Evolutionary conservation across 2,113 vertebrate genomes (phyloP), one percentile per base, ranked within the genome.

Genomic region (Procapra przewalskii): DNA sequence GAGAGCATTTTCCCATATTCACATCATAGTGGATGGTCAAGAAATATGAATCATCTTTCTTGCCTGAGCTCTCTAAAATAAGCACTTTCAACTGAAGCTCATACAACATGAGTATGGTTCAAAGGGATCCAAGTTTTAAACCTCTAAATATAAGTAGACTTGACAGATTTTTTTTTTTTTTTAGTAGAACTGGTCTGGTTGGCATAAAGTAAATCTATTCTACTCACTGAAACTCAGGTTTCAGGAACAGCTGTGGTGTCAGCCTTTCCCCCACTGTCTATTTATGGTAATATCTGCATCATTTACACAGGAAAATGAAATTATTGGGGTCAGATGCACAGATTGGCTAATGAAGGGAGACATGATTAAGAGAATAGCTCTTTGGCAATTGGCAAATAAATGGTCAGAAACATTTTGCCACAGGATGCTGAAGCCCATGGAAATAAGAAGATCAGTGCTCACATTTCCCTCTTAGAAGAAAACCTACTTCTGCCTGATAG

Each of bases 341-440:
- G 62, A 97, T 31, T 93, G 77, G 55, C 50, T 86, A 89, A 81
- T 23, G 48, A 98, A 97, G 87, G 77, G 82, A 97, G 85, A 40
- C 36, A 93, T 95, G 52, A 96, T 92, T 67, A 80, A 77, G 43
- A 92, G 52, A 90, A 43, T 48, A 90, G 62, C 52, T 79, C 91
- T 94, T 36, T 93, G 59, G 75, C 67, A 92, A 48, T 95, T 97
- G 89, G 89, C 52, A 97, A 96, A 97, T 91, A 80, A 40, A 88
- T 97, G 60, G 81, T 81, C 59, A 92, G 95, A 97, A 98, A 97
- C 3, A 19, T 98, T 98, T 97, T 97, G 91, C 95, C 96, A 85
- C 95, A 99, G 99, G 99, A 99, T 79, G 98, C 99, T 40, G 98
- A 99, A 97, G 96, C 97, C 93, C 99, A 99, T 3, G 99, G 99